phyloP scores from a whole-genome alignment of 2,888 invertebrate genomes.

The Ectemnius continuus region DNA sequence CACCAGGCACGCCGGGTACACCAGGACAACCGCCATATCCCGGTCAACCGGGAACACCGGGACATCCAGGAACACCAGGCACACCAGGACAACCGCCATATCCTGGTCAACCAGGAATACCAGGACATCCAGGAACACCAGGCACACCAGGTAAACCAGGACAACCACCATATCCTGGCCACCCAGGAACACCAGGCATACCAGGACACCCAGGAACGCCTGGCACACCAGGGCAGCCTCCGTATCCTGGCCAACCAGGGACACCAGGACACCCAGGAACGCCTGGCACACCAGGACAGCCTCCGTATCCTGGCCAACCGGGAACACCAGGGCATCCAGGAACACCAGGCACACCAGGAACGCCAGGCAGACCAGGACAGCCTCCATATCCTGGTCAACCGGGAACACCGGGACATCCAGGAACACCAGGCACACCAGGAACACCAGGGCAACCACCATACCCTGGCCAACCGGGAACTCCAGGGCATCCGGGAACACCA shows the following conservation, averaged over 20 bases:
- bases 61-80: background rate
- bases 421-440: constrained; percentile 50
- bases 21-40: constrained; percentile 43
- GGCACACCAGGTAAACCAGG: constrained; percentile 71
- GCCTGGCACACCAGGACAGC: background rate
- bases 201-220: constrained; percentile 53
- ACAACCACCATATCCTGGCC: constrained; percentile 57
- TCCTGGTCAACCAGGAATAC: constrained; percentile 36
- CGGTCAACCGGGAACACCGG: background rate
- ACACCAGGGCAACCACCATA: constrained; percentile 42
- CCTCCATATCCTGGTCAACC: constrained; percentile 58
- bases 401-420: constrained; percentile 44
- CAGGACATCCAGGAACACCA: constrained; percentile 50
- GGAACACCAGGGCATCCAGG: constrained; percentile 52
- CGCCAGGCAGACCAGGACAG: constrained; percentile 69
- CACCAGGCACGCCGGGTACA: constrained; percentile 20
- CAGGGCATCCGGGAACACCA: background rate
- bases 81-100: background rate
- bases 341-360: constrained; percentile 69
- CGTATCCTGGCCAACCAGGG: constrained; percentile 23
- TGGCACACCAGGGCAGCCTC: constrained; percentile 49
- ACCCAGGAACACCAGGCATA: constrained; percentile 33
- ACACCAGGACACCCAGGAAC: background rate
- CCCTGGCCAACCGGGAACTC: constrained; percentile 50
- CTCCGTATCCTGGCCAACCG: constrained; percentile 11